Percentiles rank a stretch among this genome's conserved stretches.
phyloP scores from a whole-genome alignment of 2,888 invertebrate species.

The Crioceris asparagi region DNA sequence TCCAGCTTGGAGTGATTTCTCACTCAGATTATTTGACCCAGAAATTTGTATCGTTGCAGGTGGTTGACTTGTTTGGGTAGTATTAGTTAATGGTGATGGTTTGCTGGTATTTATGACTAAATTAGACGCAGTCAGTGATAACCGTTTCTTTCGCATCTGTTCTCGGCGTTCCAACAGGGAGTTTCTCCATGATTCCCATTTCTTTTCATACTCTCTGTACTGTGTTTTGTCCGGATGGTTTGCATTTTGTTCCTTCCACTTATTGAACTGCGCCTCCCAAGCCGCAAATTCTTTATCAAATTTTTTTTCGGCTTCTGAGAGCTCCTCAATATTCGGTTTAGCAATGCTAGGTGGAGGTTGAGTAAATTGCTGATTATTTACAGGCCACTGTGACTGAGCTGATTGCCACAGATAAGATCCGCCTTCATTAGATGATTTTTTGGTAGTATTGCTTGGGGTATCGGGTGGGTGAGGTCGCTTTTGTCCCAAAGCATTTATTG shows the following conservation, averaged over 20 bases:
- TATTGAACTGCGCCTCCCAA: conserved; percentile 86
- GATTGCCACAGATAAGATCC: conserved; percentile 6
- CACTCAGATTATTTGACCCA: too few species aligned
- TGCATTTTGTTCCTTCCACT: conserved; percentile 84
- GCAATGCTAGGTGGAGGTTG: conserved; percentile 12
- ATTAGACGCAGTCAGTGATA: conserved; percentile 28
- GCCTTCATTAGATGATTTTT: not conserved
- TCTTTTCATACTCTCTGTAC: conserved; percentile 75
- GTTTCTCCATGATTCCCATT: conserved; percentile 75
- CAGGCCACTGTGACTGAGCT: conserved; percentile 8
- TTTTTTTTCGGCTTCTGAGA: conserved; percentile 63
- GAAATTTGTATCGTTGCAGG: too few species aligned
- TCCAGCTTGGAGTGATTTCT: too few species aligned
- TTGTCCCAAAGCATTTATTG: too few species aligned
- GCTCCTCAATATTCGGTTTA: conserved; percentile 27
- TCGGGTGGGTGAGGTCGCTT: too few species aligned
- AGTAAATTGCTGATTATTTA: conserved; percentile 7
- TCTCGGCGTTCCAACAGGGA: conserved; percentile 70
- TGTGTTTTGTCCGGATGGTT: conserved; percentile 86
- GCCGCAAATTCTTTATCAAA: conserved; percentile 83
- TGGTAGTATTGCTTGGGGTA: too few species aligned
- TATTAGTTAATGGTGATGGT: too few species aligned
- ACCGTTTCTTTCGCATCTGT: conserved; percentile 63
- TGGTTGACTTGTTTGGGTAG: too few species aligned
- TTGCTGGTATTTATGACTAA: too few species aligned